Conservation (phyloP, 2,888 invertebrate species). For the Apocheima hispidaria region DNA sequence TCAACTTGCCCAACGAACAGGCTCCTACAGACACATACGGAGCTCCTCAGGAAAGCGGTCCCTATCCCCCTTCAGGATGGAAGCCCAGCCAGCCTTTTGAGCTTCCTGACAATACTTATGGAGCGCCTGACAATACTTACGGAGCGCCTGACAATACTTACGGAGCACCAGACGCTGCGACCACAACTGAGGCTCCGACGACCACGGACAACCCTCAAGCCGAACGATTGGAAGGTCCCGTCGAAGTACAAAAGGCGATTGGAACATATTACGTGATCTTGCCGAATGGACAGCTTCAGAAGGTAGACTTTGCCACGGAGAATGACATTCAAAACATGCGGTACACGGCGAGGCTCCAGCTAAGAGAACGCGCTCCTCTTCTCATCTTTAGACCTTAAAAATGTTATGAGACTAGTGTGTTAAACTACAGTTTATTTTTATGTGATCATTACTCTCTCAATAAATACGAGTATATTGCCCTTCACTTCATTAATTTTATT, state of each 20-base stretch:
- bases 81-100: constrained; percentile 74
- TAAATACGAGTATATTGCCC: constrained; percentile 12
- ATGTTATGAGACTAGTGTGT: not conserved
- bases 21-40: constrained; percentile 60
- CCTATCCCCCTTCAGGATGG: constrained; percentile 79
- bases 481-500: not conserved
- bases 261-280: constrained; percentile 88
- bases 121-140: constrained; percentile 66
- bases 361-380: constrained; percentile 73
- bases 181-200: constrained; percentile 64
- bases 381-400: constrained; percentile 66
- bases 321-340: constrained; percentile 86
- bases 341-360: constrained; percentile 85
- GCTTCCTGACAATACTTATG: constrained; percentile 69
- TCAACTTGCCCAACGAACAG: constrained; percentile 62
- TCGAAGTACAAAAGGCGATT: constrained; percentile 79
- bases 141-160: constrained; percentile 67
- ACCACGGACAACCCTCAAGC: constrained; percentile 72
- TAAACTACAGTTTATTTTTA: not conserved
- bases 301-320: constrained; percentile 85
- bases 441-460: not conserved
- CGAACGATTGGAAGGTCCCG: constrained; percentile 69
- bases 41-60: constrained; percentile 58
- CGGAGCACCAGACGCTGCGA: constrained; percentile 69
- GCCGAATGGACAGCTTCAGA: constrained; percentile 88